Conservation (phyloP, 2,113 vertebrate species). For the western clawed frog (Xenopus tropicalis) region UCB_Xtro_10.0 CM004448.2:90165501-90166000, state of each 20-base stretch:
- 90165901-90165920: too few relatives aligned
- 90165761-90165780: too few relatives aligned
- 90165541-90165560: constrained; percentile 32
- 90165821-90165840: too few relatives aligned
- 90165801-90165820: too few relatives aligned
- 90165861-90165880: too few relatives aligned
- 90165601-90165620: constrained; percentile 31
- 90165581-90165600: constrained; percentile 40
- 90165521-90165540: constrained; percentile 31
- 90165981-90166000: too few relatives aligned
- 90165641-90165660: constrained; percentile 36
- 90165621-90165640: constrained; percentile 33
- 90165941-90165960: too few relatives aligned
- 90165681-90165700: constrained; percentile 19
- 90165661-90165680: constrained; percentile 28
- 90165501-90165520: constrained; percentile 30
- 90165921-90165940: too few relatives aligned
- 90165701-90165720: not conserved
- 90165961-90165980: too few relatives aligned
- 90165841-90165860: too few relatives aligned
- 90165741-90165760: not conserved
- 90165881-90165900: too few relatives aligned
- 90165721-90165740: not conserved
- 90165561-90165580: constrained; percentile 33
- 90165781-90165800: too few relatives aligned